phyloP scores from a whole-genome alignment of 1,140 invertebrate genomes.

The Bombus impatiens region DNA sequence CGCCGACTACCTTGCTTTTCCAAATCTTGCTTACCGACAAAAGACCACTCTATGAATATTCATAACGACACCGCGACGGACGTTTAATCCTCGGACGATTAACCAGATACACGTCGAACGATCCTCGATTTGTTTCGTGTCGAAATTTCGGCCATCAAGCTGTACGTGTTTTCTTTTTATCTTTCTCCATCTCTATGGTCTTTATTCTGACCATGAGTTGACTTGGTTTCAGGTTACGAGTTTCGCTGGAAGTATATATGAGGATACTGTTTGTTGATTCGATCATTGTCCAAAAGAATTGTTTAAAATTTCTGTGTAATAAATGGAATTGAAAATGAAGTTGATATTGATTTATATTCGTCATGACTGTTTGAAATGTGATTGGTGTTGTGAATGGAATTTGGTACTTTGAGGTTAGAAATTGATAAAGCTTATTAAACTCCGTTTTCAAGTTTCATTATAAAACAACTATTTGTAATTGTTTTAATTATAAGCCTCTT shows the following conservation, averaged over 20 bases:
- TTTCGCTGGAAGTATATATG: neutral
- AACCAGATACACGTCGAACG: conserved; percentile 19
- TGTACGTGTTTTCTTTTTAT: neutral
- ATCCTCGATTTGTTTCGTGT: neutral
- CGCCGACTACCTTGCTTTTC: conserved; percentile 61
- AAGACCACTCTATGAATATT: conserved; percentile 68
- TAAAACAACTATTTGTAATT: no score
- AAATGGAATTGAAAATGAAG: neutral
- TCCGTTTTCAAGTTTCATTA: neutral
- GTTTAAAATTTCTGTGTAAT: no score
- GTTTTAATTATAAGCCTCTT: no score
- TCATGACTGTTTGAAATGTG: neutral
- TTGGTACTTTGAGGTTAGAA: neutral
- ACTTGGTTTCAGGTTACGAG: neutral
- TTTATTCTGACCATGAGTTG: neutral
- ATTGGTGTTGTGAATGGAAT: neutral
- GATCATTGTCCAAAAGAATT: no score
- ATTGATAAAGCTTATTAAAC: neutral
- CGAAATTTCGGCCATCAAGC: neutral
- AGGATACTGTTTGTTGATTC: no score
- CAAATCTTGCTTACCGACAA: conserved; percentile 59
- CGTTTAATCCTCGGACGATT: conserved; percentile 62
- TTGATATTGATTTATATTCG: neutral
- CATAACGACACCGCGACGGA: conserved; percentile 49
- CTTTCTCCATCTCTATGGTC: neutral